Evolutionary conservation across 30 jellyfish, hydroid and myxozoan species (phyloP), one percentile per base, ranked within the genome.

Genomic region (Turritopsis dohrnii): DNA sequence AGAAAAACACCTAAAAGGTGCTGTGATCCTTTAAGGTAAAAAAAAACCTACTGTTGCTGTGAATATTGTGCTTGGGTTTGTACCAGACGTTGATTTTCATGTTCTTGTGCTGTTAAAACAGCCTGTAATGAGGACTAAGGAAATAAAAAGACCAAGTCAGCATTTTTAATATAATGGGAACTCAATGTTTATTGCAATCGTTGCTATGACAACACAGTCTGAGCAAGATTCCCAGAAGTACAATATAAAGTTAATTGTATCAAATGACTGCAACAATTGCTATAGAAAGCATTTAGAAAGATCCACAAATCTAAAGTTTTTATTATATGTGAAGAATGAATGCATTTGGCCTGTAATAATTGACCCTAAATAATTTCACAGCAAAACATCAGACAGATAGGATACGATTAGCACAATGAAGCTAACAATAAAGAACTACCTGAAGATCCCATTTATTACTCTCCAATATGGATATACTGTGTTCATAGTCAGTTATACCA

Each of bases 401-500:
- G 60, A 3, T 5, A 3, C 13, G 5, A 41, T 41, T 41, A 41
- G 60, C 13, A 5, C 60, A 41, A 41, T 3, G 5, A 41, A 41
- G 60, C 9, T 3, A 41, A 13, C 60, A 41, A 5, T 41, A 41
- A 5, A 41, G 13, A 41, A 41, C 22, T n/a, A 69, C 77, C 77
- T 69, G 77, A 8, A 69, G 77, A 1, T 69, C 22, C 77, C 77
- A 69, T 16, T 69, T 27, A 27, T 69, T 69, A 69, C 31, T 27
- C 19, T 69, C 77, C 9, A 69, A 21, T 8, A 69, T 27, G 19
- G 77, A 69, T n/a, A 69, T 69, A 69, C 77, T n/a, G 77, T 27
- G 28, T 69, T 69, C 77, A 69, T 69, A 69, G 22, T 69, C 77
- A 17, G 9, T 21, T n/a, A 69, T 69, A n/a, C 77, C 77, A 7